Base-by-base conservation (phyloP, 2,797 vertebrate genomes). In the Falco berigora region DNA sequence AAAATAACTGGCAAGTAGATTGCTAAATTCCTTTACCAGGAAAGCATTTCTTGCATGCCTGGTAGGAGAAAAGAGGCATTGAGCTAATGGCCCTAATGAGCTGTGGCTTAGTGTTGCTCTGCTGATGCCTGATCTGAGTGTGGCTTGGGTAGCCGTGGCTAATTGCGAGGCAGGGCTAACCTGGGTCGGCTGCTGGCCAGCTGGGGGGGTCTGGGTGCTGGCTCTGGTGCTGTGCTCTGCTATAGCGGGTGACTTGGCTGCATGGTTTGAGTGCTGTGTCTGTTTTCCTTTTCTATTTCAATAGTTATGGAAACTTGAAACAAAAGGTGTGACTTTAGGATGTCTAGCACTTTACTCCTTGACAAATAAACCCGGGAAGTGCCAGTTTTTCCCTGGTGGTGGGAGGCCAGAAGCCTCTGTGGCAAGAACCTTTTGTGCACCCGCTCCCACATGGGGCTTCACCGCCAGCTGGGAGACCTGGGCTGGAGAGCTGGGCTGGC, bases 191-290 rank as follows among this genome's bases (percentile, higher is more conserved):
- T 1, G 52, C 28, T 12, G 52, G 42, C 42, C 17, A 5, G 10
- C 1, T 2, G 63, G 4, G 36, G 27, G 59, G 21, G 15, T 27
- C 46, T 66, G 52, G 76, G 22, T 25, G 34, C 67, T 27, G 59
- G 12, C 20, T 25, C 27, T 9, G 25, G 44, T 15, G 32, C 40
- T 16, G 58, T 20, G 30, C 21, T 25, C 38, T 0, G 6, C 53
- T 28, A 16, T 2, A 2, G 12, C 2, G 8, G 6, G 12, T 5
- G 20, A 14, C 18, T 8, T n/a, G n/a, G 42, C 64, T 28, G 17
- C 0, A 2, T 32, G 24, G 9, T 28, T 58, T 4, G 6, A 38
- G 76, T 12, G 49, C 46, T 28, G 5, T 17, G 42, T 7, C 49
- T 18, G 25, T 49, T 25, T 30, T 42, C 23, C 22, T 49, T n/a